Evolutionary conservation across 1,140 invertebrate genomes (phyloP), one percentile per base, ranked within the genome.

Genomic region (Trichogramma pretiosum): DNA sequence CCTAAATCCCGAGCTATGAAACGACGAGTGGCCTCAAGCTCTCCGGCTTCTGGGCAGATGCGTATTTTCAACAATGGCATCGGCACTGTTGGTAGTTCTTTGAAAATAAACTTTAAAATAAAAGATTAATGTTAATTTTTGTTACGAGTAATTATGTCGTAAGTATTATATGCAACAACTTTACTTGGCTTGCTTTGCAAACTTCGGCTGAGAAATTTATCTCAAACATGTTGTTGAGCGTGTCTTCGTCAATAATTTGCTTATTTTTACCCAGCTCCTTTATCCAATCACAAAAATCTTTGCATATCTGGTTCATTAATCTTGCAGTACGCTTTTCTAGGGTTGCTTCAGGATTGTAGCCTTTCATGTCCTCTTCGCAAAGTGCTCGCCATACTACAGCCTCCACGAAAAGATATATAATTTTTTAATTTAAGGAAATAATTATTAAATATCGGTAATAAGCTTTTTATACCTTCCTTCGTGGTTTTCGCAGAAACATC

Each of bases 221-320:
- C 64, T 77, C 64, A 46, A 77, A 77, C 69, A 77, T 71, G 32
- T 74, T 66, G 30, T 70, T 63, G 10, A 77, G 59, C 19, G 65
- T 61, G 21, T 68, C 60, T 32, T 68, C 69, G 45, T 75, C 68
- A n/a, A 72, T 58, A 2, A 56, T 49, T 17, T 61, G 59, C 21
- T 70, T 56, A 23, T 58, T 52, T 13, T 73, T 74, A 3, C 74
- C 74, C 9, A 74, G 63, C 21, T 63, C 63, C 33, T 68, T 65
- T 58, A 79, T 64, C 79, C 79, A 82, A 2, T 77, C 65, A 46
- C 75, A 77, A 54, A 81, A 81, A 36, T 81, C 76, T 41, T 63
- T 62, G 10, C 67, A 71, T 53, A 72, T 70, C 46, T 47, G 47
- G 21, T 66, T 48, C 5, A 61, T 63, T 40, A 65, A 47, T 30